phyloP scores from a whole-genome alignment of 1,140 invertebrate species.

The Drosophila kepulauana region DNA sequence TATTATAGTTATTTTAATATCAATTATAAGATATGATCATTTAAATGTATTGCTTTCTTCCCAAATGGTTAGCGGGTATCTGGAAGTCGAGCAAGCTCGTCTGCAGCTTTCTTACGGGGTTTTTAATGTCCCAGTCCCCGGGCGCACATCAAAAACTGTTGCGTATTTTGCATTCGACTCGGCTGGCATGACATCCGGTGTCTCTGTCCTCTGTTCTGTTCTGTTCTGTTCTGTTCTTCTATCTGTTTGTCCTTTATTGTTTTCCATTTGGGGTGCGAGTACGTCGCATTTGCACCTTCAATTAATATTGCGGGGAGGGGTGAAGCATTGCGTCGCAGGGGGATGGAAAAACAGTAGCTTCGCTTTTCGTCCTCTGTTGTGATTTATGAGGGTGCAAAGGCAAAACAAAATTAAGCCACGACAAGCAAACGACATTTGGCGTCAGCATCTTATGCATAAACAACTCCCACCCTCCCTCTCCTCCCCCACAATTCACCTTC shows the following conservation, averaged over 20 bases:
- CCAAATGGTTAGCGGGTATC: too few relatives aligned
- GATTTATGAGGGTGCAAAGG: conserved; percentile 79
- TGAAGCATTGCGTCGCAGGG: not conserved
- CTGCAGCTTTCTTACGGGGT: too few relatives aligned
- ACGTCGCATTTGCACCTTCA: conserved; percentile 80
- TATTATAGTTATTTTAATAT: too few relatives aligned
- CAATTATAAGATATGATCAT: too few relatives aligned
- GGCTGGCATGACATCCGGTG: conserved; percentile 29
- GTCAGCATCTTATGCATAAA: conserved; percentile 70
- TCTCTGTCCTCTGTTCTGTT: conserved; percentile 27
- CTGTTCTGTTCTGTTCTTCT: conserved; percentile 21
- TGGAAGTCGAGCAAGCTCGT: too few relatives aligned
- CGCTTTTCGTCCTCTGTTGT: conserved; percentile 59
- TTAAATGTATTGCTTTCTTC: too few relatives aligned
- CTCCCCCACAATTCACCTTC: not conserved
- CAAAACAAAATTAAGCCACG: conserved; percentile 81
- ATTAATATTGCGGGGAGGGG: conserved; percentile 60
- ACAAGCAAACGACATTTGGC: conserved; percentile 71
- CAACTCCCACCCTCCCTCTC: conserved; percentile 4
- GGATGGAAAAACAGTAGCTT: conserved; percentile 11
- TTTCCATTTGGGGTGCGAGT: conserved; percentile 66
- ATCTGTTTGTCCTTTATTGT: conserved; percentile 60
- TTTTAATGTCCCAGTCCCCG: conserved; percentile 47
- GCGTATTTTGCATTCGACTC: conserved; percentile 75
- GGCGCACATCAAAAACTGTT: conserved; percentile 79